Percentiles rank a stretch among this genome's conserved stretches.
These are phyloP conservation scores for Tauraco hartlaubi DNA, from an alignment of 2,797 vertebrate species.

Conservation along the genomic window DNA sequence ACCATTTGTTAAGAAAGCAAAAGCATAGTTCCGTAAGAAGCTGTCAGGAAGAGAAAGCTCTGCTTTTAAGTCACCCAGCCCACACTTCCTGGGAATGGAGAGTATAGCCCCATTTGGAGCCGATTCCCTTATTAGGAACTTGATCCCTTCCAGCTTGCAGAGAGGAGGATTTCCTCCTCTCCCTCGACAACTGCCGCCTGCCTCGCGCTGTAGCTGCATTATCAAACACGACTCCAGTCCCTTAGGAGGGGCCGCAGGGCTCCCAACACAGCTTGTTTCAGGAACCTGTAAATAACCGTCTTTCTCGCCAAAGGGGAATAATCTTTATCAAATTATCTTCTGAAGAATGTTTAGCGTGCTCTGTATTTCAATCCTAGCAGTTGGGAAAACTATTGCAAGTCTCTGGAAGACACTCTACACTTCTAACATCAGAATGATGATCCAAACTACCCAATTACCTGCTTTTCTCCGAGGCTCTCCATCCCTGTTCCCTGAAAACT, in stretches of 20 bases:
- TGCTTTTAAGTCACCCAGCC: background rate
- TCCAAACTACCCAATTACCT: background rate
- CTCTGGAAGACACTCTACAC: background rate
- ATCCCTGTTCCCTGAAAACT: background rate
- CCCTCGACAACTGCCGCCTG: background rate
- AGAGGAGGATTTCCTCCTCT: background rate
- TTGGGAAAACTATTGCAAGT: background rate
- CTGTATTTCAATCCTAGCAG: background rate
- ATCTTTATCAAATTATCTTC: background rate
- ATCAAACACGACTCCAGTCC: background rate
- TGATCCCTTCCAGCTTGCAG: background rate
- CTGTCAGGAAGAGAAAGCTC: background rate
- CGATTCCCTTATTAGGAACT: background rate
- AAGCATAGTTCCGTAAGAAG: background rate
- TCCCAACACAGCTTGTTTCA: background rate
- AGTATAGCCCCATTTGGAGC: conserved; percentile 15
- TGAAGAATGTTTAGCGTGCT: background rate
- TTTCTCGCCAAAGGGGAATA: background rate
- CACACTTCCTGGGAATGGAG: background rate
- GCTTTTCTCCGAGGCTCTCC: background rate
- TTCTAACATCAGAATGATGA: background rate
- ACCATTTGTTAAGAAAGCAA: background rate
- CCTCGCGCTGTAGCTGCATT: background rate
- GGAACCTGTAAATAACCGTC: background rate
- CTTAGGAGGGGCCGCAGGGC: background rate